Evolutionary conservation across 2,797 vertebrate species (phyloP).

Genomic region (Dicrostonyx torquatus): DNA sequence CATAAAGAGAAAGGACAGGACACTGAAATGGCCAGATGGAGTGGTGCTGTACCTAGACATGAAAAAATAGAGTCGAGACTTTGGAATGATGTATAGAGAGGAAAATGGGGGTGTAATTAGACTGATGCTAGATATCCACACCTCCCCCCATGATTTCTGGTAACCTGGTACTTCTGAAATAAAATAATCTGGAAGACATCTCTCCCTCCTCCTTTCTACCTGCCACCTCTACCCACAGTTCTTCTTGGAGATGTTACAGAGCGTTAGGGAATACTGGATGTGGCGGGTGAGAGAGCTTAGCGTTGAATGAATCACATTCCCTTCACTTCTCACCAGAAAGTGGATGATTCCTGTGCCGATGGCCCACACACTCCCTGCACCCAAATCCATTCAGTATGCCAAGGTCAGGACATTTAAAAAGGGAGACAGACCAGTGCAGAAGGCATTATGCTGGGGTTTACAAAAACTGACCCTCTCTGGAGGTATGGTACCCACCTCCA

Average conservation of each 20-base stretch:
- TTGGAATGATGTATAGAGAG: not conserved
- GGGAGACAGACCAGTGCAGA: not conserved
- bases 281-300: not conserved
- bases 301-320: not conserved
- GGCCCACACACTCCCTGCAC: not conserved
- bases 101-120: not conserved
- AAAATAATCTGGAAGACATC: conserved; percentile 55
- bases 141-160: not conserved
- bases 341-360: not conserved
- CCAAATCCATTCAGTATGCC: not conserved
- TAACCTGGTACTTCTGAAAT: conserved; percentile 47
- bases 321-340: not conserved
- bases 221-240: not conserved
- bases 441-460: not conserved
- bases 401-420: not conserved
- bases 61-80: conserved; percentile 1
- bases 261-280: not conserved
- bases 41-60: not conserved
- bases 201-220: not conserved
- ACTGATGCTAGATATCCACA: not conserved
- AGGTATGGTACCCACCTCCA: not conserved
- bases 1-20: not conserved
- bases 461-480: not conserved
- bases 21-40: not conserved
- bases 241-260: not conserved